phyloP scores from a whole-genome alignment of 2,888 invertebrate genomes.

The Bhutanitis thaidina region DNA sequence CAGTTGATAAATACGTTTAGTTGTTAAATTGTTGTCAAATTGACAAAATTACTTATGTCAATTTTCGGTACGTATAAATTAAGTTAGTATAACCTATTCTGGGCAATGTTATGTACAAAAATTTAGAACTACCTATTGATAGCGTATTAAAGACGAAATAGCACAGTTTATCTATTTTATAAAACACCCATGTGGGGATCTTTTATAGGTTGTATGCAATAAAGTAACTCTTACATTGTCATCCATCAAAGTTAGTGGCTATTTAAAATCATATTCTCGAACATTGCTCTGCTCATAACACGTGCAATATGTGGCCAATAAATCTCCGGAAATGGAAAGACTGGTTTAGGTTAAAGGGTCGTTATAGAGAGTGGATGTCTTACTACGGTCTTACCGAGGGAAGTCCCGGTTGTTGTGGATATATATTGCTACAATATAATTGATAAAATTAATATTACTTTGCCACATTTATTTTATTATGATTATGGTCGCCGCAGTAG shows the following conservation, averaged over 20 bases:
- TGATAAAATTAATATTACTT: too few species aligned
- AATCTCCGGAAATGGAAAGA: conserved; percentile 52
- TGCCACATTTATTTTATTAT: too few species aligned
- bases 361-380: conserved; percentile 65
- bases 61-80: too few species aligned
- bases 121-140: too few species aligned
- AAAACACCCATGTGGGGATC: not conserved
- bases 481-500: too few species aligned
- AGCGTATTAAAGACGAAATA: not conserved
- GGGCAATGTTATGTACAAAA: too few species aligned
- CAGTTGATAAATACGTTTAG: too few species aligned
- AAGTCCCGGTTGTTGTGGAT: not conserved
- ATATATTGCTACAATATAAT: too few species aligned
- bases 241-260: conserved; percentile 23
- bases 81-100: too few species aligned
- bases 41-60: too few species aligned
- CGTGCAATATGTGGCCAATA: conserved; percentile 45
- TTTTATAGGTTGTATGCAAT: conserved; percentile 1
- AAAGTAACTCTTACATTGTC: conserved; percentile 25
- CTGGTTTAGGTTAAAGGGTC: conserved; percentile 54
- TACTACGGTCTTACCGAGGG: conserved; percentile 19
- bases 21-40: too few species aligned
- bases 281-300: conserved; percentile 23
- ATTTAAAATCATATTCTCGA: conserved; percentile 16
- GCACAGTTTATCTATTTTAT: not conserved